Percentiles rank a stretch among this genome's conserved stretches.
Evolutionary conservation across 2,888 invertebrate species (phyloP).

Genomic region (Papilio elwesi): DNA sequence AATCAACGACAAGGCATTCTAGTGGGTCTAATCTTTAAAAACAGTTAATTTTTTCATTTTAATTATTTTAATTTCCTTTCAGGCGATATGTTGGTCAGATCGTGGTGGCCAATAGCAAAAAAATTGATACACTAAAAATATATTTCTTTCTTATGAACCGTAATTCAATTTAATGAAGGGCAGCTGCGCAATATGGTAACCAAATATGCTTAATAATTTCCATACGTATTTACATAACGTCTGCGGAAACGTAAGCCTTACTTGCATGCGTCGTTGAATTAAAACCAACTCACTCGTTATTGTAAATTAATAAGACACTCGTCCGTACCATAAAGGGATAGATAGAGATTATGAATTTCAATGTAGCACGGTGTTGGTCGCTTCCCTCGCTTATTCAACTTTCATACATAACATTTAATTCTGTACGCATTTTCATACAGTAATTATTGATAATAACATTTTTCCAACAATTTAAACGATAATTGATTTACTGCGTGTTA

Average conservation of each 20-base stretch:
- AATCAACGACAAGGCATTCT: not conserved
- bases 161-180: constrained; percentile 14
- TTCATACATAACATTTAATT: too few relatives aligned
- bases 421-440: too few relatives aligned
- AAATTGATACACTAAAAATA: not conserved
- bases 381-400: too few relatives aligned
- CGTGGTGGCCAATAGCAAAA: not conserved
- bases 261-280: not conserved
- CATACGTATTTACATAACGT: constrained; percentile 8
- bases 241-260: constrained; percentile 8
- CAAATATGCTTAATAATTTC: constrained; percentile 15
- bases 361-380: too few relatives aligned
- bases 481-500: too few relatives aligned
- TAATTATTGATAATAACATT: too few relatives aligned
- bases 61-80: not conserved
- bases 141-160: not conserved
- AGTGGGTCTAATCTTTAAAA: not conserved
- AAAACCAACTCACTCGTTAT: not conserved
- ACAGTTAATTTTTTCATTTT: not conserved
- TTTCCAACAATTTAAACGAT: too few relatives aligned
- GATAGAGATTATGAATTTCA: too few relatives aligned
- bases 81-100: not conserved
- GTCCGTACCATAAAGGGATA: too few relatives aligned
- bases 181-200: constrained; percentile 14
- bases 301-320: too few relatives aligned